phyloP scores from a whole-genome alignment of 2,888 invertebrate genomes.

The Lasioglossum malachurum region DNA sequence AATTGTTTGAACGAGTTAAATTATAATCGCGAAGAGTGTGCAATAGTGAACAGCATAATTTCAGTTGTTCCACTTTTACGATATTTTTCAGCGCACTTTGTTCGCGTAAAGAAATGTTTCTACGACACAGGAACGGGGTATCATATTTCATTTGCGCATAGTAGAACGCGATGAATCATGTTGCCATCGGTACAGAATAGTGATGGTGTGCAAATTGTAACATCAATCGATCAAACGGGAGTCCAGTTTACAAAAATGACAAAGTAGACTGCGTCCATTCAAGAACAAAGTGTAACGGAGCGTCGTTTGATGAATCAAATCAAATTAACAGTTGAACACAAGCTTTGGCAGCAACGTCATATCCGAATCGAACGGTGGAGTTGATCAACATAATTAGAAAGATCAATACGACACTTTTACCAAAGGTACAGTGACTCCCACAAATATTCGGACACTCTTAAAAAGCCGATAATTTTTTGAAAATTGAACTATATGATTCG shows the following conservation, averaged over 20 bases:
- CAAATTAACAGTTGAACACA: not conserved
- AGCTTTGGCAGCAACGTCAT: not conserved
- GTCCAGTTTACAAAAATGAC: not conserved
- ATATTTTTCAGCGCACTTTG: not conserved
- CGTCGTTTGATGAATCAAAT: not conserved
- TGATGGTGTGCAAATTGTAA: slow-evolving; percentile 4
- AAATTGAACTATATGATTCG: too few relatives aligned
- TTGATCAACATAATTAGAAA: not conserved
- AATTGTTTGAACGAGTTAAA: not conserved
- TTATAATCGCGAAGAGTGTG: not conserved
- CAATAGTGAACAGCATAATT: not conserved
- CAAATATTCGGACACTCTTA: too few relatives aligned
- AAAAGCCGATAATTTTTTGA: too few relatives aligned
- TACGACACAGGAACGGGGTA: not conserved
- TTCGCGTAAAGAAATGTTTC: not conserved
- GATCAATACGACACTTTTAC: not conserved
- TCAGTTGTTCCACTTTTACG: not conserved
- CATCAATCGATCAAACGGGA: not conserved
- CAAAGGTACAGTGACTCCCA: too few relatives aligned
- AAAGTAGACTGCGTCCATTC: not conserved
- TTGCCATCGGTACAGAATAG: not conserved
- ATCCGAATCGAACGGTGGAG: not conserved
- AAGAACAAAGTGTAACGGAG: not conserved
- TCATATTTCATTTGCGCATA: not conserved
- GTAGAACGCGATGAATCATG: not conserved